Base-by-base conservation (phyloP, 2,888 invertebrate species). In the Cristatella mucedo region DNA sequence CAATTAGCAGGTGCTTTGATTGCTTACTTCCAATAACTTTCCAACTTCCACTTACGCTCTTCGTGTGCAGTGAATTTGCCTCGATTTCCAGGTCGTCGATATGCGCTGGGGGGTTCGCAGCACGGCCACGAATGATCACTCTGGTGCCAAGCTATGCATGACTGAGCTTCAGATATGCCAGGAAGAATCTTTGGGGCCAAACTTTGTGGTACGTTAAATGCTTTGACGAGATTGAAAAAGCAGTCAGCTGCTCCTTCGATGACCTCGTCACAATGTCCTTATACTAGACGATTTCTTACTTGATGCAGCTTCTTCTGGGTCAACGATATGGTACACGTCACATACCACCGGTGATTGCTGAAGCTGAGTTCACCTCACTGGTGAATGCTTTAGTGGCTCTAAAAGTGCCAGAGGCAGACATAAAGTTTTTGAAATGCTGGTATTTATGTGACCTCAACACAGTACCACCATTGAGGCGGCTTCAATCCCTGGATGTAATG, bases 81-180 rank as follows among this genome's bases (percentile, higher is more conserved):
- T n/a, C n/a, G n/a, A n/a, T n/a, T 6, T n/a, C 4, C 36, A 36
- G 36, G 36, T 36, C 26, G 36, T 36, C 5, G 36, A 36, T 18
- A 36, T 36, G 36, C 22, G 36, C 9, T 36, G 36, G 36, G 36
- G 36, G 4, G 36, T 36, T 13, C 22, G 36, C 15, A 29, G 26
- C 18, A 29, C 22, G 18, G 36, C 36, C 19, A n/a, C 16, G n/a
- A 15, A 18, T 13, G 36, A 36, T 36, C 36, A 36, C 18, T 36
- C 36, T 7, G 36, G 36, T 13, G 24, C 36, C 19, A 22, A 20
- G 5, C 22, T 29, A 5, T 36, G 36, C 19, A 36, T 36, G 36
- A 16, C 22, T 36, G 36, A 36, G 18, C 24, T 36, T 6, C 22
- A 13, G 19, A 13, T 29, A 15, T 36, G 36, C 18, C 36, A 36